Percentiles rank a stretch among this genome's conserved stretches.
Evolutionary conservation across 2,797 vertebrate genomes (phyloP).

Genomic region (Acrocephalus scirpaceus): DNA sequence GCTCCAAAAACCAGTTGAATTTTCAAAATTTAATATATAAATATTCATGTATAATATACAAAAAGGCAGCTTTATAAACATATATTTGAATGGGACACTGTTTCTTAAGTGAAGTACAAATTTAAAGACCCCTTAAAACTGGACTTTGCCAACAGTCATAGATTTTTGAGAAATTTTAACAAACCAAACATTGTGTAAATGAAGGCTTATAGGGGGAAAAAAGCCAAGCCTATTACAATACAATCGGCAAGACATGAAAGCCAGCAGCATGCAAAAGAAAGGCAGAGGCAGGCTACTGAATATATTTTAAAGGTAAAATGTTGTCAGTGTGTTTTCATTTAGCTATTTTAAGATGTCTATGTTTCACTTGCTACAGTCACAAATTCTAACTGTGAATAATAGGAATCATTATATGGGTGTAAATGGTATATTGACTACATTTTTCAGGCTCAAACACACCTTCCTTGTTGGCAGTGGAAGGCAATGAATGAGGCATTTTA

Average conservation of each 20-base stretch:
- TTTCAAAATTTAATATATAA: conserved; percentile 59
- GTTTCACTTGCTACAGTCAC: conserved; percentile 72
- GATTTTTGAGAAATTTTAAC: conserved; percentile 55
- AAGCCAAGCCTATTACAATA: conserved; percentile 61
- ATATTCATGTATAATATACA: conserved; percentile 37
- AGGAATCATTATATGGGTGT: conserved; percentile 76
- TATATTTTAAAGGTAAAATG: conserved; percentile 76
- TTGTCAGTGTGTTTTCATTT: conserved; percentile 75
- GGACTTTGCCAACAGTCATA: conserved; percentile 33
- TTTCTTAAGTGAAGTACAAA: conserved; percentile 45
- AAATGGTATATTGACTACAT: conserved; percentile 73
- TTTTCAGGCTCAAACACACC: conserved; percentile 73
- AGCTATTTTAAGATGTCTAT: conserved; percentile 72
- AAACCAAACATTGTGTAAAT: conserved; percentile 68
- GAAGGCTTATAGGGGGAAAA: conserved; percentile 28
- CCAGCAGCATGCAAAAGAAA: conserved; percentile 63
- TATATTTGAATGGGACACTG: conserved; percentile 48
- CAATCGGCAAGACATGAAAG: conserved; percentile 69
- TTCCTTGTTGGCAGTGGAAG: conserved; percentile 77
- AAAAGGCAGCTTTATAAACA: conserved; percentile 43
- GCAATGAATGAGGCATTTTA: conserved; percentile 79
- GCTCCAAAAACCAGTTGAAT: conserved; percentile 33
- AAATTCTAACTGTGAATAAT: conserved; percentile 76
- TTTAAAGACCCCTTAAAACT: conserved; percentile 56
- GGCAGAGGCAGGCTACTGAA: conserved; percentile 56